Conservation (phyloP, 1,140 invertebrate genomes). For the Orussus abietinus region DNA sequence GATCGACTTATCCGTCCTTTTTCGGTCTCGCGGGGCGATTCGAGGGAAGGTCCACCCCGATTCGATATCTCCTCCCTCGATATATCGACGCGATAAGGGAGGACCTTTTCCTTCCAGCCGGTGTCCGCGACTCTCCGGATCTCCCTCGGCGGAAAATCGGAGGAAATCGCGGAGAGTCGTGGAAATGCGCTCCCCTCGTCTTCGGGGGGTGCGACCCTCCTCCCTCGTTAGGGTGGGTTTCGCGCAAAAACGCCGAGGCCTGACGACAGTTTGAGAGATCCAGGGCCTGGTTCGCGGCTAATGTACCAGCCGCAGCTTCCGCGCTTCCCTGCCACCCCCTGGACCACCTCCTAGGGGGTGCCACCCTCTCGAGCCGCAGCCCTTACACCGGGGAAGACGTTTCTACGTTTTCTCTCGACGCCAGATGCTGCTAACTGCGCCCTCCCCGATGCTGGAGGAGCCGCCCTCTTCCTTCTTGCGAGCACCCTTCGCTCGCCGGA, state of each 20-base stretch:
- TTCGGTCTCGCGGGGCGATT: too few relatives aligned
- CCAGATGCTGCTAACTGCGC: conserved; percentile 34
- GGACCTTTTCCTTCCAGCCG: too few relatives aligned
- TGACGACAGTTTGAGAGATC: conserved; percentile 18
- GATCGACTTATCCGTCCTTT: too few relatives aligned
- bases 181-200: too few relatives aligned
- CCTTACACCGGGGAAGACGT: conserved; percentile 1
- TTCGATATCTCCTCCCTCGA: too few relatives aligned
- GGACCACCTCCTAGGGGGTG: conserved; percentile 16
- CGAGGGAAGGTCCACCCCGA: too few relatives aligned
- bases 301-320: conserved; percentile 9
- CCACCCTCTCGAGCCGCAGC: conserved; percentile 4
- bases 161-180: too few relatives aligned
- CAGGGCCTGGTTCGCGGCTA: conserved; percentile 11
- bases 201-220: too few relatives aligned
- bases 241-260: conserved; percentile 13
- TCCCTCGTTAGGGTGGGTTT: conserved; percentile 21
- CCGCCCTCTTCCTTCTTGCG: conserved; percentile 1
- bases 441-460: conserved; percentile 8
- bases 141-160: too few relatives aligned
- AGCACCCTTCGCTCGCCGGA: too few relatives aligned
- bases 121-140: too few relatives aligned
- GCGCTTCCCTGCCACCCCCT: background rate
- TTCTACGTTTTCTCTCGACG: conserved; percentile 13
- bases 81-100: too few relatives aligned